Conservation (phyloP, 2,797 vertebrate genomes). For the Eidolon dupreanum region DNA sequence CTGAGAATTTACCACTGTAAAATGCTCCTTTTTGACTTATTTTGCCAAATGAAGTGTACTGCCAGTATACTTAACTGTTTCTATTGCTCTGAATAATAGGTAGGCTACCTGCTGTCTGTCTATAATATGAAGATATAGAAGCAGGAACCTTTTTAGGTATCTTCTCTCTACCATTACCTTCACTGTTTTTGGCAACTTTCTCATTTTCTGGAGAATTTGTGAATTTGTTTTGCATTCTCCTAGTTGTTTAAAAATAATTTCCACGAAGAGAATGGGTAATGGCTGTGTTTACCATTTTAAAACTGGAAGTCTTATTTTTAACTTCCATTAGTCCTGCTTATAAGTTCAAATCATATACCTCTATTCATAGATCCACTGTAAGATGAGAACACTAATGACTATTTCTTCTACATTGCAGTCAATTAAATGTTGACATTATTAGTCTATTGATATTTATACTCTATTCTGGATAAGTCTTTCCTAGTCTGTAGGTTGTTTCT, state of each 20-base stretch:
- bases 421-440: not conserved
- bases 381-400: not conserved
- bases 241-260: not conserved
- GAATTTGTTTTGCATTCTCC: slow-evolving; percentile 1
- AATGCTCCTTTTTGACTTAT: not conserved
- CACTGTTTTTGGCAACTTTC: not conserved
- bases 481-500: not conserved
- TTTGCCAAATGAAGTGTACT: not conserved
- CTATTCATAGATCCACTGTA: not conserved
- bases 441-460: not conserved
- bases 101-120: not conserved
- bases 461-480: not conserved
- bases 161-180: not conserved
- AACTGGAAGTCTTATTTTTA: not conserved
- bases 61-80: not conserved
- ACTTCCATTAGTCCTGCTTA: not conserved
- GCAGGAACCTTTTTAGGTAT: not conserved
- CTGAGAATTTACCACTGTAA: not conserved
- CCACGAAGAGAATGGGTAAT: not conserved
- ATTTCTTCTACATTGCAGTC: not conserved
- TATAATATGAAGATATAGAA: not conserved
- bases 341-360: not conserved
- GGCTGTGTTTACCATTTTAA: not conserved
- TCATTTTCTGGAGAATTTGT: not conserved
- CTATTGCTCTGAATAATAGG: not conserved